phyloP scores from a whole-genome alignment of 2,888 invertebrate species.

The Idaea aversata region DNA sequence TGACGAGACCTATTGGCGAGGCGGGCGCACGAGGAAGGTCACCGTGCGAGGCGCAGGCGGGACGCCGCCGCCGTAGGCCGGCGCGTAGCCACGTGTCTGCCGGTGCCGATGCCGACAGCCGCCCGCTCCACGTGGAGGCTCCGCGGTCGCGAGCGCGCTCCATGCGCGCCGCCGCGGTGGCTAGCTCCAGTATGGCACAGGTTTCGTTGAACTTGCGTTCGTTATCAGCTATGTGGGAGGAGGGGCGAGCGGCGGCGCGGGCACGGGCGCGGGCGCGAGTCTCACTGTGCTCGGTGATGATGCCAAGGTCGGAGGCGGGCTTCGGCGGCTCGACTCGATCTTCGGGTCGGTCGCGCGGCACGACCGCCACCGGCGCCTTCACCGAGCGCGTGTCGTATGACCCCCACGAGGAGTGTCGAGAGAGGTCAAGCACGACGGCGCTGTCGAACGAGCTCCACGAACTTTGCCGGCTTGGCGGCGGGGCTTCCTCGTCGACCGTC shows the following conservation, averaged over 20 bases:
- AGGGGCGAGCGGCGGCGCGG: constrained; percentile 28
- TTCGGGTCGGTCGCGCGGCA: constrained; percentile 50
- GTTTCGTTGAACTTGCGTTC: constrained; percentile 73
- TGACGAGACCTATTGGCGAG: constrained; percentile 84
- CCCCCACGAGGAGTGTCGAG: constrained; percentile 91
- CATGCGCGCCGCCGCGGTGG: constrained; percentile 65
- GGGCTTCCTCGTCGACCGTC: constrained; percentile 49
- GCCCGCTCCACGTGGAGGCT: constrained; percentile 68
- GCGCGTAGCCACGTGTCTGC: constrained; percentile 78
- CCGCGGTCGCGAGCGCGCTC: constrained; percentile 60
- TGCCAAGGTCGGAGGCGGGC: constrained; percentile 56
- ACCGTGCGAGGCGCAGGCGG: constrained; percentile 62
- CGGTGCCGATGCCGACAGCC: constrained; percentile 83
- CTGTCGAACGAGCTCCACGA: constrained; percentile 90
- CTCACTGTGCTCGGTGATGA: constrained; percentile 62
- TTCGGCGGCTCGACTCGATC: constrained; percentile 43
- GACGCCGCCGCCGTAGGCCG: constrained; percentile 64
- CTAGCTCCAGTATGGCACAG: constrained; percentile 82
- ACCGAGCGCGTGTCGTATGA: constrained; percentile 83
- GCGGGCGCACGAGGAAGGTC: constrained; percentile 59
- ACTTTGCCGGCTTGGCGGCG: constrained; percentile 82
- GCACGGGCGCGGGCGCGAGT: constrained; percentile 31
- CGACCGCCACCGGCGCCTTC: constrained; percentile 35
- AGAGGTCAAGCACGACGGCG: constrained; percentile 86
- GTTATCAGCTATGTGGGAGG: constrained; percentile 54